Conservation (phyloP, 2,113 vertebrate species). For the Cavia porcellus region DNA sequence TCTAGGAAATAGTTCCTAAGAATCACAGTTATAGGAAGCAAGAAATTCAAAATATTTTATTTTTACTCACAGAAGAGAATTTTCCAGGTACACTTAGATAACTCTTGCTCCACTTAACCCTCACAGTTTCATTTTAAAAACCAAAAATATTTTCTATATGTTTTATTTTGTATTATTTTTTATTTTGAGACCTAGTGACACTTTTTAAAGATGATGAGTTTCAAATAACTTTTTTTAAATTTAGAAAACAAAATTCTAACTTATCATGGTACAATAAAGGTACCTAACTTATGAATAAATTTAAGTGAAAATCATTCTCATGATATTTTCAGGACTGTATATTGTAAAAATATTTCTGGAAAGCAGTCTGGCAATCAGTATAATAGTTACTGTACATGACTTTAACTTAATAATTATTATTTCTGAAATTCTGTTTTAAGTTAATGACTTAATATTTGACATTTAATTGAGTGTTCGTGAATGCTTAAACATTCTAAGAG, state of each 20-base stretch:
- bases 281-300: neutral
- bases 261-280: neutral
- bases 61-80: neutral
- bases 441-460: neutral
- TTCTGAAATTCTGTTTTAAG: slow-evolving; percentile 19
- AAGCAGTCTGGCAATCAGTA: neutral
- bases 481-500: neutral
- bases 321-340: neutral
- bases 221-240: neutral
- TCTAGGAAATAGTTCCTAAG: neutral
- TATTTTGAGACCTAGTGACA: neutral
- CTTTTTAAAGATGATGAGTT: neutral
- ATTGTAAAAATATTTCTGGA: neutral
- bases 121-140: slow-evolving; percentile 15
- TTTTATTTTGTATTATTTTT: neutral
- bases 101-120: neutral
- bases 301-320: neutral
- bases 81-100: neutral
- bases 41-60: slow-evolving; percentile 38
- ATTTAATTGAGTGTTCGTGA: neutral
- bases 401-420: neutral
- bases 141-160: neutral
- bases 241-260: neutral
- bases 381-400: neutral
- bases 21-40: slow-evolving; percentile 28